These are phyloP conservation scores for Drosophila seguyi DNA, from an alignment of 1,140 invertebrate species.

Conservation along the genomic window DNA sequence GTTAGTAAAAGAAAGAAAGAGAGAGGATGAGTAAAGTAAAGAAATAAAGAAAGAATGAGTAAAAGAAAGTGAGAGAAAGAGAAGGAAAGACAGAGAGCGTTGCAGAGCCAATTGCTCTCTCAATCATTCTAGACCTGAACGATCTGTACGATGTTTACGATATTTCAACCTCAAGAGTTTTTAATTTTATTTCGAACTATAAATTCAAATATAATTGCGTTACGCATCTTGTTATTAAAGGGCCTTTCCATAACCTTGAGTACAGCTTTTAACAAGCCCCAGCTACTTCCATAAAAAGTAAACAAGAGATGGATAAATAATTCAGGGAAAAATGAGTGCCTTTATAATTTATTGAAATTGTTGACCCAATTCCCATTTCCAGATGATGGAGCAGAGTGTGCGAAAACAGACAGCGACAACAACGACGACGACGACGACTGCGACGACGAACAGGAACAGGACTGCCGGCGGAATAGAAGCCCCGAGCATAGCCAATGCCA, in stretches of 20 bases:
- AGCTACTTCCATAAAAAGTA: not conserved
- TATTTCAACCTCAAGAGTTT: too few relatives aligned
- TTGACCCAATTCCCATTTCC: conserved; percentile 16
- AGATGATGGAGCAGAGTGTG: conserved; percentile 75
- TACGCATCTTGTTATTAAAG: too few relatives aligned
- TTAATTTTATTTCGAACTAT: too few relatives aligned
- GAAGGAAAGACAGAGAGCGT: too few relatives aligned
- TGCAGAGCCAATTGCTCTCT: too few relatives aligned
- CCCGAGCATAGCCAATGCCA: conserved; percentile 46
- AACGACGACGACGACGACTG: conserved; percentile 28
- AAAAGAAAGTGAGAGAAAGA: too few relatives aligned
- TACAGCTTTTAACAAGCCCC: not conserved
- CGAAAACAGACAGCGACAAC: conserved; percentile 65
- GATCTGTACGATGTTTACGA: too few relatives aligned
- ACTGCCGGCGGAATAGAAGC: conserved; percentile 50
- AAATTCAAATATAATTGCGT: too few relatives aligned
- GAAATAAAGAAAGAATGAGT: too few relatives aligned
- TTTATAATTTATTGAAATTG: conserved; percentile 3
- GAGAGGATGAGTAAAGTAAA: too few relatives aligned
- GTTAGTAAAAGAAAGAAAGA: too few relatives aligned
- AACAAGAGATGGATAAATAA: not conserved
- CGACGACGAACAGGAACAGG: conserved; percentile 29
- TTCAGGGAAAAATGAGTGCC: not conserved
- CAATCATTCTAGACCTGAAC: too few relatives aligned
- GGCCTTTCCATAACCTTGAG: not conserved